phyloP scores from a whole-genome alignment of 1,140 invertebrate genomes.

The Heliconius congener region DNA sequence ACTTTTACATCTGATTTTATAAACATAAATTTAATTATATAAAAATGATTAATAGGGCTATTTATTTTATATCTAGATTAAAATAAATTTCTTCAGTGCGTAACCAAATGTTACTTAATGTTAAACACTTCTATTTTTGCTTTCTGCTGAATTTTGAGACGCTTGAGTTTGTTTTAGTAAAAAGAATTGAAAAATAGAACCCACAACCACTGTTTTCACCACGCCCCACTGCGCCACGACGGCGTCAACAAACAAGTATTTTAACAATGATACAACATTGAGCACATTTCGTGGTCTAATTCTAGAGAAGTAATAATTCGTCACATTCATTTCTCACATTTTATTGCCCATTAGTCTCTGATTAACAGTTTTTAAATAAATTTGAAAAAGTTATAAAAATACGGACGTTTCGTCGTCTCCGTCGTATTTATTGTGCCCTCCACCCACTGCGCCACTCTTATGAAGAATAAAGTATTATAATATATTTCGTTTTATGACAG shows the following conservation, averaged over 20 bases:
- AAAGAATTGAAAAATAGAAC: background rate
- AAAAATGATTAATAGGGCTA: background rate
- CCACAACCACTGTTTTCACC: background rate
- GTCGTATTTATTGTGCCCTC: background rate
- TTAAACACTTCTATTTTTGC: too few species aligned
- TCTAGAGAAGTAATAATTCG: slow-evolving; percentile 1
- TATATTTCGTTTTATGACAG: slow-evolving; percentile 8
- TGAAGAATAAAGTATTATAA: slow-evolving; percentile 1
- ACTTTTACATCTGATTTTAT: background rate
- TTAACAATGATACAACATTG: background rate
- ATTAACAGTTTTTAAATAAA: slow-evolving; percentile 9
- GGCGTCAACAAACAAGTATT: background rate
- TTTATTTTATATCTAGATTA: too few species aligned
- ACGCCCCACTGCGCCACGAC: too few species aligned
- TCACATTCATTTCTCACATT: slow-evolving; percentile 7
- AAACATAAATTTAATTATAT: background rate
- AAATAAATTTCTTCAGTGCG: too few species aligned
- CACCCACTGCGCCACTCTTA: background rate
- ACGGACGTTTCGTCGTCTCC: background rate
- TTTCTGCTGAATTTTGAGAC: too few species aligned
- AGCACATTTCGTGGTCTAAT: background rate
- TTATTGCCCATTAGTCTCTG: slow-evolving; percentile 13
- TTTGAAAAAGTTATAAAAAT: slow-evolving; percentile 2
- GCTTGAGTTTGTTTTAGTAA: too few species aligned
- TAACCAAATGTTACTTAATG: too few species aligned